Base-by-base conservation (phyloP, 2,113 vertebrate species). In the Brienomyrus longianalis region DNA sequence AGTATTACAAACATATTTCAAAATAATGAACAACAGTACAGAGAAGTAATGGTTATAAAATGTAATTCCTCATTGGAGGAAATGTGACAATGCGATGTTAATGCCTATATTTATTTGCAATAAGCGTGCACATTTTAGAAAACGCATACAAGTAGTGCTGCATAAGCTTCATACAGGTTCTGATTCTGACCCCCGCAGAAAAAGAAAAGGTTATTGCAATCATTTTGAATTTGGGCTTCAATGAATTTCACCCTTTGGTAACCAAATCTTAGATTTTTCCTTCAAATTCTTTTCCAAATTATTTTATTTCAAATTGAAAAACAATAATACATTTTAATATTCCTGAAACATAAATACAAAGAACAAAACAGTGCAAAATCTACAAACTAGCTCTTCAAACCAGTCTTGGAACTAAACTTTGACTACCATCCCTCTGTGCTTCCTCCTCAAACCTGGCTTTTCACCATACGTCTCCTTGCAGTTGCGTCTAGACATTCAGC, bases 221-320 rank as follows among this genome's bases (percentile, higher is more conserved):
- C 51, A 87, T 27, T 23, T 54, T 11, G 31, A 54, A 54, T 54
- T 87, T 39, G 39, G 85, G 51, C 85, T 27, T 19, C 45, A 0
- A 11, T 45, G 9, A 51, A 51, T 51, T 51, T 8, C 43, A 93
- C 93, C 59, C 50, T 51, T 92, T 94, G 93, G 92, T 93, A 94
- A 95, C 91, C 52, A 86, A 66, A 56, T 48, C 94, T 91, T 96
- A 92, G 94, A 93, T 90, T 59, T 86, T 90, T 91, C 86, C 90
- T 90, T 89, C 23, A 89, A 90, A 51, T 74, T 62, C 90, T 90
- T 86, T 92, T 93, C 92, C 92, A 93, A 94, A 31, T 89, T 91
- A 91, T 95, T 93, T 93, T 91, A 93, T 91, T 91, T 94, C 90
- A 54, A 91, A 94, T 95, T 93, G 94, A 96, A 94, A 92, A 94